These are phyloP conservation scores for Calliopum simillimum DNA, from an alignment of 2,888 invertebrate species.

Conservation along the genomic window DNA sequence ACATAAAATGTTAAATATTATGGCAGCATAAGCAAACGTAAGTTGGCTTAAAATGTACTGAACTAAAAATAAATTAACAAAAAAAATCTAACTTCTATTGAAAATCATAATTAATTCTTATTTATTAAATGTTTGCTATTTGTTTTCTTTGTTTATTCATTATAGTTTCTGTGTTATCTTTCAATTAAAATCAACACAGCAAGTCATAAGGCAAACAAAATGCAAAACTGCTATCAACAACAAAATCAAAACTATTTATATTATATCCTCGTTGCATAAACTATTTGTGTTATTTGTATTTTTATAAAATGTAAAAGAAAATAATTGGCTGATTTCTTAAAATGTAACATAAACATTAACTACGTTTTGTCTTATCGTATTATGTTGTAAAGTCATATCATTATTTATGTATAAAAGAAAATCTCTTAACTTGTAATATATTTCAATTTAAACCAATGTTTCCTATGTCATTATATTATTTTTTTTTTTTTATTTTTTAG, in stretches of 20 bases:
- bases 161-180: too few species aligned
- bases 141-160: too few species aligned
- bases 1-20: constrained; percentile 11
- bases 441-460: constrained; percentile 7
- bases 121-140: too few species aligned
- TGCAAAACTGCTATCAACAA: not conserved
- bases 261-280: not conserved
- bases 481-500: not conserved
- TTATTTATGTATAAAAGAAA: constrained; percentile 20
- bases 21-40: constrained; percentile 5
- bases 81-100: too few species aligned
- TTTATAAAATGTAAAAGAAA: too few species aligned
- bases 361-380: not conserved
- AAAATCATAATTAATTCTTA: too few species aligned
- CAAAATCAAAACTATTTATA: not conserved
- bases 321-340: too few species aligned
- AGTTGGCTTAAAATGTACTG: constrained; percentile 9
- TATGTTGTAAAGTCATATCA: constrained; percentile 23
- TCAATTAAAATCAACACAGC: too few species aligned
- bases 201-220: too few species aligned
- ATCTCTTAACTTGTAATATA: constrained; percentile 13
- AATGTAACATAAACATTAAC: too few species aligned
- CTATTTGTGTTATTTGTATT: not conserved
- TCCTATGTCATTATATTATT: not conserved
- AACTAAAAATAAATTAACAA: not conserved